phyloP scores from a whole-genome alignment of 2,797 vertebrate genomes.

The Acanthiza pusilla region DNA sequence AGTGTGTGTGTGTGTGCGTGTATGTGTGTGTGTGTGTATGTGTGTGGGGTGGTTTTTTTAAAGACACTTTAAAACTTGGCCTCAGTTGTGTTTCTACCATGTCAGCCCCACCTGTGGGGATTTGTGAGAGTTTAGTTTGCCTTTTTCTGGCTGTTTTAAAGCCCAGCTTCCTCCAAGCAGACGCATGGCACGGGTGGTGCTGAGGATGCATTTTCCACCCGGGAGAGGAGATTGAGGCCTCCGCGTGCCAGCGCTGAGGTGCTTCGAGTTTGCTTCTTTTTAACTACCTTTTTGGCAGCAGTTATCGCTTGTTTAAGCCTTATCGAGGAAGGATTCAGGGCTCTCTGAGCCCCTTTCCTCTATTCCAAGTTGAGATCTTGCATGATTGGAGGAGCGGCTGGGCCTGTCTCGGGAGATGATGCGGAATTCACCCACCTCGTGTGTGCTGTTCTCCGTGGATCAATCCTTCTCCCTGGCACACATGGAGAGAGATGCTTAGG shows the following conservation, averaged over 20 bases:
- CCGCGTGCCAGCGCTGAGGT: fast-evolving
- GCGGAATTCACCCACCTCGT: fast-evolving
- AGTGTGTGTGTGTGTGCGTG: not conserved
- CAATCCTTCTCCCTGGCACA: not conserved
- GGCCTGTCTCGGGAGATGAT: not conserved
- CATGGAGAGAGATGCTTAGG: not conserved
- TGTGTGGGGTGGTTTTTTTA: not conserved
- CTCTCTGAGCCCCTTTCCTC: not conserved
- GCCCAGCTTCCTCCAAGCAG: not conserved
- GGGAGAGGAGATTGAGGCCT: not conserved
- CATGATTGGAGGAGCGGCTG: not conserved
- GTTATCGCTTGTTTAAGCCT: slow-evolving; percentile 32
- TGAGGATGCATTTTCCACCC: not conserved
- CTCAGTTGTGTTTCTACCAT: slow-evolving; percentile 10
- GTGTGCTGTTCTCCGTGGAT: not conserved
- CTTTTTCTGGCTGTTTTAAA: slow-evolving; percentile 24
- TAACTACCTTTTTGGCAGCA: slow-evolving; percentile 22
- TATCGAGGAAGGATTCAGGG: not conserved
- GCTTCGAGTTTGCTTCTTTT: not conserved
- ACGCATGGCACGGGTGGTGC: not conserved
- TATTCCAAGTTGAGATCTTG: not conserved
- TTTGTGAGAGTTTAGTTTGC: not conserved
- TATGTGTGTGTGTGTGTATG: not conserved
- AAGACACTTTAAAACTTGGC: slow-evolving; percentile 46
- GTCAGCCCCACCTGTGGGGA: not conserved